A percentile compares a stretch with the other conserved stretches of the same genome.
Evolutionary conservation across 2,888 invertebrate species (phyloP).

Genomic region (Euplexia lucipara): DNA sequence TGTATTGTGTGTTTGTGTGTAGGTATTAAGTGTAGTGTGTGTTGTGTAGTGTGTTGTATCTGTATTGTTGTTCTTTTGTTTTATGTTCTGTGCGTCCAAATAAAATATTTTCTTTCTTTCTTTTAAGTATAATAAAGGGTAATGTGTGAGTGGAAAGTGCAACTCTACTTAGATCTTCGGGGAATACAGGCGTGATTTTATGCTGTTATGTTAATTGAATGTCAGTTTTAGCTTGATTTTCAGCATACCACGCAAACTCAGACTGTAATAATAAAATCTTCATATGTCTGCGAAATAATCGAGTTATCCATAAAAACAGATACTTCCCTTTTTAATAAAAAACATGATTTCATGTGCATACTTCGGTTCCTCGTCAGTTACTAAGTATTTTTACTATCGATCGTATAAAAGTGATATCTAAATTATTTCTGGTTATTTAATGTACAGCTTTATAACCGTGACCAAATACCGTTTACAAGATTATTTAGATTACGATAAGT

Average conservation of each 20-base stretch:
- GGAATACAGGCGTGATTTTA: too few species aligned
- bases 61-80: too few species aligned
- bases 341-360: constrained; percentile 4
- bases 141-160: too few species aligned
- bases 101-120: too few species aligned
- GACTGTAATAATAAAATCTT: constrained; percentile 3
- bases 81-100: too few species aligned
- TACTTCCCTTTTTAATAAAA: constrained; percentile 17
- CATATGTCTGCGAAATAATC: constrained; percentile 16
- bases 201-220: background rate
- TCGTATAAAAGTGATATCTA: constrained; percentile 8
- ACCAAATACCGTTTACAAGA: constrained; percentile 1
- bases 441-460: constrained; percentile 2
- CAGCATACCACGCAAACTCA: constrained; percentile 3
- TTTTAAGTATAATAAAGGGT: too few species aligned
- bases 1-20: too few species aligned
- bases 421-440: background rate
- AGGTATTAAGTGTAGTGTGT: too few species aligned
- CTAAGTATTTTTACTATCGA: constrained; percentile 11
- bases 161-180: too few species aligned
- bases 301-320: constrained; percentile 10
- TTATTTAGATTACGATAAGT: constrained; percentile 8
- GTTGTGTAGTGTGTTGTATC: background rate
- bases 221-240: background rate
- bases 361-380: background rate